Evolutionary conservation across 2,888 invertebrate species (phyloP).

Genomic region (Homarus gammarus): DNA sequence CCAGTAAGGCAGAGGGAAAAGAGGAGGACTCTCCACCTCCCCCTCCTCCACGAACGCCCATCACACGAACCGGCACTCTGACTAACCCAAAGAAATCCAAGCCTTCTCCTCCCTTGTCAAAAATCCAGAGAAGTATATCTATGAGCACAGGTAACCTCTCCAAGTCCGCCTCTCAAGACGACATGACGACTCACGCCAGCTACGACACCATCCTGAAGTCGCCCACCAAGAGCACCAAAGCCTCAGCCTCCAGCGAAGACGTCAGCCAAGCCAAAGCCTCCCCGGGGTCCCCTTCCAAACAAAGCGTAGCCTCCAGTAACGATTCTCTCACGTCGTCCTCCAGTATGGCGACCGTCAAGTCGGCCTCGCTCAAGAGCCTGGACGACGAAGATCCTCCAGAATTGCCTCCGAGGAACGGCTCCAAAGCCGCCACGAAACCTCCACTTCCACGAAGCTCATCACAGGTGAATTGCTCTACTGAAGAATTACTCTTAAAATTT

Average conservation of each 20-base stretch:
- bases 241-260: conserved; percentile 74
- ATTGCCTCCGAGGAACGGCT: conserved; percentile 66
- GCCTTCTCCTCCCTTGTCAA: conserved; percentile 35
- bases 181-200: conserved; percentile 32
- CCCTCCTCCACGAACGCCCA: conserved; percentile 63
- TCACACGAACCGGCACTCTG: conserved; percentile 54
- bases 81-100: conserved; percentile 49
- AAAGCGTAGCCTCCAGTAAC: conserved; percentile 76
- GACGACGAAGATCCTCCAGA: conserved; percentile 73
- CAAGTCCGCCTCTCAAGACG: conserved; percentile 70
- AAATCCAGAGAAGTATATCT: conserved; percentile 62
- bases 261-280: conserved; percentile 56
- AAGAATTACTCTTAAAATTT: neutral
- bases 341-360: conserved; percentile 77
- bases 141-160: conserved; percentile 64
- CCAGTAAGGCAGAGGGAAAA: conserved; percentile 39
- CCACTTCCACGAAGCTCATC: conserved; percentile 71
- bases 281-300: conserved; percentile 73
- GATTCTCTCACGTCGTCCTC: conserved; percentile 77
- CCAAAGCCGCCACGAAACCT: conserved; percentile 65
- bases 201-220: conserved; percentile 55
- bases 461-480: conserved; percentile 51
- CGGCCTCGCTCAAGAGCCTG: conserved; percentile 73
- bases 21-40: conserved; percentile 64
- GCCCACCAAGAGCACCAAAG: conserved; percentile 58